Evolutionary conservation across 2,797 vertebrate species (phyloP), one percentile per base, ranked within the genome.

Genomic region (Xiphorhynchus erythropygius): DNA sequence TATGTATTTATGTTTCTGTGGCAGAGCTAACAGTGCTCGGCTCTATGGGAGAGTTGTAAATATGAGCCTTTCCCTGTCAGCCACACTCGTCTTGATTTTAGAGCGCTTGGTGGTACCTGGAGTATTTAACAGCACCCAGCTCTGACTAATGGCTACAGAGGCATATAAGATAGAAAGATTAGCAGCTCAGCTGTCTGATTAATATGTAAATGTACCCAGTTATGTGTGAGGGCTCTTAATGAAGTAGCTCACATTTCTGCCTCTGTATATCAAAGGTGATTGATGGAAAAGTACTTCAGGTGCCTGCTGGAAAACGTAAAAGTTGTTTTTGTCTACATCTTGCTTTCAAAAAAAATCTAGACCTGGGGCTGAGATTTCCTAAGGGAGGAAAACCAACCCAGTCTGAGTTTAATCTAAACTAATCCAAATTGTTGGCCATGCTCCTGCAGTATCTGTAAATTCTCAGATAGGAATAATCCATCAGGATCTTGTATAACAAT

Each of bases 121-220:
- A 80, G 90, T 97, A 93, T 95, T 97, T 97, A 96, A 90, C 92
- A 97, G 89, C 89, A 73, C 94, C 96, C 62, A 7, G 89, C 93
- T 89, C 94, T 97, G 95, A 97, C 94, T 94, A 90, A 97, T 92
- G 96, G 96, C 95, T 97, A 96, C 83, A 94, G 93, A 88, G 91
- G 86, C 95, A 91, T 80, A 24, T 91, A 82, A 97, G 97, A 94
- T 87, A 97, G 93, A 93, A 96, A 93, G 96, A 97, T 97, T 96
- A 97, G 95, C 80, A 95, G 93, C 97, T 97, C 91, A 92, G 93
- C 97, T 97, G 96, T 93, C 96, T 97, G 94, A 96, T 98, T 98
- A 98, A 97, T 97, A 98, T 97, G 97, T 96, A 98, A 98, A 98
- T 97, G 73, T 96, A 96, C 80, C 91, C 94, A 91, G 96, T 96